Conservation (phyloP, 2,797 vertebrate species). For the Sus cebifrons region DNA sequence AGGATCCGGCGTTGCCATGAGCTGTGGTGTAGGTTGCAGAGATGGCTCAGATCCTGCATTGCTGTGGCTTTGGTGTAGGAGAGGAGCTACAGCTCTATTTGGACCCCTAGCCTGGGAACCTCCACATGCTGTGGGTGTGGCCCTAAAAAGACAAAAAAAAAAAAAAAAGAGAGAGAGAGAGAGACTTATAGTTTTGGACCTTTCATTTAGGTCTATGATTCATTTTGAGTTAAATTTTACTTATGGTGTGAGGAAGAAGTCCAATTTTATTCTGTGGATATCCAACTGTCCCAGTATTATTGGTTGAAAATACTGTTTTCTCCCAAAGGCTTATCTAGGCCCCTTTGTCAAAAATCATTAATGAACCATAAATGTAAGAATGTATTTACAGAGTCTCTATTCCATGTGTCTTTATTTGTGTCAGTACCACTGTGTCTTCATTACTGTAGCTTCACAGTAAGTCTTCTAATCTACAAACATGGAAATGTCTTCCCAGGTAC, state of each 20-base stretch:
- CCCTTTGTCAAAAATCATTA: background rate
- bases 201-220: background rate
- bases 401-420: background rate
- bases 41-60: no score
- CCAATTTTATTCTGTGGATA: background rate
- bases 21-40: no score
- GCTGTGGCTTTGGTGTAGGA: no score
- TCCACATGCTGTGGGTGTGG: no score
- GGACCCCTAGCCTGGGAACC: no score
- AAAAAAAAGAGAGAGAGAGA: no score
- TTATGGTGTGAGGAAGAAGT: background rate
- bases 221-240: background rate
- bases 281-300: background rate
- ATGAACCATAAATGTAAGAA: background rate
- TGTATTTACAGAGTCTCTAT: background rate
- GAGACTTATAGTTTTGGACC: background rate
- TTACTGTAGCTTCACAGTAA: background rate
- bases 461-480: background rate
- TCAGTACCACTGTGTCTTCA: background rate
- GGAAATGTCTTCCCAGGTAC: background rate
- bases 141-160: no score
- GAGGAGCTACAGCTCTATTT: no score
- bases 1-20: no score
- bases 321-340: background rate
- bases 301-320: constrained; percentile 17